Evolutionary conservation across 2,888 invertebrate species (phyloP), one percentile per base, ranked within the genome.

Genomic region (Eilema caniola): DNA sequence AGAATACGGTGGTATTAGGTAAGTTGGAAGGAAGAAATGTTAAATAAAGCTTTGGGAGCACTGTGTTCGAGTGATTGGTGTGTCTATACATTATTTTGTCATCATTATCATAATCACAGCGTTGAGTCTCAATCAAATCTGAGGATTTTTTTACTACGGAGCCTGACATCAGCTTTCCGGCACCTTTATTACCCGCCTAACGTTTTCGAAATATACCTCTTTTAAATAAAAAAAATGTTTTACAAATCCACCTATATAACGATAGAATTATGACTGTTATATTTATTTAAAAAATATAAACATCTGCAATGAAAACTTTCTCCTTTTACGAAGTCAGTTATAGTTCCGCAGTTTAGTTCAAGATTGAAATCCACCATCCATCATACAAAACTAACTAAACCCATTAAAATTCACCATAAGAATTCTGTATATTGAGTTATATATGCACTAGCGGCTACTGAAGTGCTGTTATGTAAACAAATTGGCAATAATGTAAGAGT

Each of bases 401-500:
- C 20, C 7, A 53, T 53, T 53, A n/a, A 0, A 53, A 20, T 10
- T n/a, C 20, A 25, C 59, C 16, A 59, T 59, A 1, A 24, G 59
- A 25, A 25, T 59, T 16, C 25, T 28, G 25, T 66, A 63, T 41
- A 24, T 64, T 47, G 53, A 65, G 41, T 63, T 60, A 59, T 24
- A 8, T 24, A 56, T 62, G 16, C 47, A 67, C 63, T 67, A 31
- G 59, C 20, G 65, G 69, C 71, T 77, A 74, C 70, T 76, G 72
- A 82, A 81, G 80, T 83, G 74, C 76, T 80, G 80, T 81, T 81
- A 76, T 84, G 78, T 82, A 81, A 84, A 84, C 85, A 82, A 83
- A 84, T 78, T 74, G 72, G 76, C 76, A 84, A 82, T 84, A 86
- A 77, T 84, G 84, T 84, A 85, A 80, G 80, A 84, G 74, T 80